Evolutionary conservation across 2,113 vertebrate species (phyloP).

Genomic region (Camelus dromedarius): DNA sequence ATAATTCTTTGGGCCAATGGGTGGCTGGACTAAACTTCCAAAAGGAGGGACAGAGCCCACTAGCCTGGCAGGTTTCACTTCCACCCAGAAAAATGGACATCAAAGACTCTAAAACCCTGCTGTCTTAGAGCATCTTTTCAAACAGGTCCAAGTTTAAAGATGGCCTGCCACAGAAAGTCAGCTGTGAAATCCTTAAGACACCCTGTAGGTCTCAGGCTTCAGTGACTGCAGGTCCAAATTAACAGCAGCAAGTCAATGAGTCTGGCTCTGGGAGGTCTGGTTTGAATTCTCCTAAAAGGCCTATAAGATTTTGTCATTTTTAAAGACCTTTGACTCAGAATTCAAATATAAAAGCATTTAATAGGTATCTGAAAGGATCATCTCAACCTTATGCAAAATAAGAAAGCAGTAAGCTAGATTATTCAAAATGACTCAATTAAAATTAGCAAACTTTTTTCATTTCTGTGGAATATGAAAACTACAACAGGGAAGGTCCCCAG

Average conservation of each 20-base stretch:
- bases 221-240: neutral
- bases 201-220: neutral
- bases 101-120: neutral
- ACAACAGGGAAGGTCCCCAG: neutral
- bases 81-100: neutral
- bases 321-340: slow-evolving; percentile 20
- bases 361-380: neutral
- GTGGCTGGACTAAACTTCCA: neutral
- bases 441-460: neutral
- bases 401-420: neutral
- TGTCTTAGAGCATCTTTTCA: neutral
- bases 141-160: neutral
- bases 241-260: neutral
- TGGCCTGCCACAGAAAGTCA: neutral
- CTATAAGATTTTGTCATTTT: slow-evolving; percentile 2
- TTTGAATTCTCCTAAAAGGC: neutral
- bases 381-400: neutral
- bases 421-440: slow-evolving; percentile 44
- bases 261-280: neutral
- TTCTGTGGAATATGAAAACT: slow-evolving; percentile 16
- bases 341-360: slow-evolving; percentile 1
- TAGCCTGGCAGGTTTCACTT: neutral
- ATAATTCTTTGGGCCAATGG: neutral
- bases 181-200: neutral
- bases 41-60: neutral